A percentile compares a stretch with the other conserved stretches of the same genome.
These are phyloP conservation scores for Okapia johnstoni DNA, from an alignment of 2,113 vertebrate species.

Conservation along the genomic window DNA sequence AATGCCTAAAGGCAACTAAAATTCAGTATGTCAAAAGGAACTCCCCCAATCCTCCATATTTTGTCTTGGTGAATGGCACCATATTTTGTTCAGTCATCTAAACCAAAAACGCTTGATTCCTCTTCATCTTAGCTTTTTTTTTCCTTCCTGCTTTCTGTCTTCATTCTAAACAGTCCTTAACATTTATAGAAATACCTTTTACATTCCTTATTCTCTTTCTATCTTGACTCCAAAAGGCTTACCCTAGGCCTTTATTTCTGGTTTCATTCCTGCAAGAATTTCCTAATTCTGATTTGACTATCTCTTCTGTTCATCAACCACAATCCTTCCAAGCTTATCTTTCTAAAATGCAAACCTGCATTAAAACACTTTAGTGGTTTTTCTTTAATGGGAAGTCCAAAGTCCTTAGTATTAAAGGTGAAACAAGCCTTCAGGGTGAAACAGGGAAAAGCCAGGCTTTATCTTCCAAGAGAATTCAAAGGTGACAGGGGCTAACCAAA, in stretches of 20 bases:
- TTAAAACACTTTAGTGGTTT: background rate
- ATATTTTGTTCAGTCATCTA: background rate
- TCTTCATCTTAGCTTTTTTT: background rate
- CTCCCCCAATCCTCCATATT: background rate
- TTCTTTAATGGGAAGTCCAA: slow-evolving; percentile 1
- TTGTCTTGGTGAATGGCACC: background rate
- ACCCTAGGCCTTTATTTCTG: background rate
- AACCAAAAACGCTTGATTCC: background rate
- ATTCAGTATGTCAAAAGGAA: background rate
- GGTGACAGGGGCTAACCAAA: background rate
- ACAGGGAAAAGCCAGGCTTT: background rate
- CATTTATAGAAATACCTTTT: background rate
- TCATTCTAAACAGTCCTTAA: background rate
- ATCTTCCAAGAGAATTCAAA: background rate
- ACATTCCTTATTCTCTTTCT: background rate
- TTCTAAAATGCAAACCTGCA: slow-evolving; percentile 2
- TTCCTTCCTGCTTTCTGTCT: background rate
- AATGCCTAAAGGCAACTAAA: background rate
- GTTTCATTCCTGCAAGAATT: background rate
- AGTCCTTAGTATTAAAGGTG: background rate
- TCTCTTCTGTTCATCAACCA: background rate
- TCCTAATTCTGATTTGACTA: background rate
- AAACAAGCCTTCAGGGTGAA: background rate
- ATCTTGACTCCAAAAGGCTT: background rate
- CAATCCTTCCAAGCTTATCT: slow-evolving; percentile 7